phyloP scores from a whole-genome alignment of 2,797 vertebrate genomes.

The Gouania willdenowi region DNA sequence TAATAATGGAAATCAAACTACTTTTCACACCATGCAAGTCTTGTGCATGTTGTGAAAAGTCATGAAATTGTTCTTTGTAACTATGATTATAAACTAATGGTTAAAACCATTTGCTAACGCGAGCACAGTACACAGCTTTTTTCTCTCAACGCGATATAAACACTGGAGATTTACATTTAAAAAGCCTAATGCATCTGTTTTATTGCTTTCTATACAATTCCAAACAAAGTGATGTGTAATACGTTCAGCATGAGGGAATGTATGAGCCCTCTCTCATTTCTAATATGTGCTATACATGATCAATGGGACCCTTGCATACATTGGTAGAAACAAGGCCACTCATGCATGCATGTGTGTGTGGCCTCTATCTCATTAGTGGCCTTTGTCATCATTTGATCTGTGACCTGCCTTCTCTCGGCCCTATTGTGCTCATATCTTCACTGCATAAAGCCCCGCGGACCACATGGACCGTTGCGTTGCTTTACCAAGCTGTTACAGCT shows the following conservation, averaged over 20 bases:
- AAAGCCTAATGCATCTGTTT: background rate
- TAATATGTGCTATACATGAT: slow-evolving; percentile 10
- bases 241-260: too few relatives aligned
- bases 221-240: background rate
- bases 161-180: too few relatives aligned
- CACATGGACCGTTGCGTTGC: slow-evolving; percentile 13
- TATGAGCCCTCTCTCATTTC: slow-evolving; percentile 10
- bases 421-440: slow-evolving; percentile 39
- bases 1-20: too few relatives aligned
- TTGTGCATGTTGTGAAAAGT: too few relatives aligned
- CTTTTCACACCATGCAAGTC: too few relatives aligned
- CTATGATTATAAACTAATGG: too few relatives aligned
- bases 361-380: slow-evolving; percentile 53
- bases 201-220: too few relatives aligned
- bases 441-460: slow-evolving; percentile 31
- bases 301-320: slow-evolving; percentile 26
- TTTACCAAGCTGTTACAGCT: background rate
- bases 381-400: slow-evolving; percentile 51
- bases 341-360: slow-evolving; percentile 30
- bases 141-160: too few relatives aligned
- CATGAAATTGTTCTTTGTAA: too few relatives aligned
- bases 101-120: too few relatives aligned
- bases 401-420: slow-evolving; percentile 19
- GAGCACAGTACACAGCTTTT: too few relatives aligned
- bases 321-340: slow-evolving; percentile 31